Base-by-base conservation (phyloP, 2,113 vertebrate genomes). In the Rhabdomys dilectus region DNA sequence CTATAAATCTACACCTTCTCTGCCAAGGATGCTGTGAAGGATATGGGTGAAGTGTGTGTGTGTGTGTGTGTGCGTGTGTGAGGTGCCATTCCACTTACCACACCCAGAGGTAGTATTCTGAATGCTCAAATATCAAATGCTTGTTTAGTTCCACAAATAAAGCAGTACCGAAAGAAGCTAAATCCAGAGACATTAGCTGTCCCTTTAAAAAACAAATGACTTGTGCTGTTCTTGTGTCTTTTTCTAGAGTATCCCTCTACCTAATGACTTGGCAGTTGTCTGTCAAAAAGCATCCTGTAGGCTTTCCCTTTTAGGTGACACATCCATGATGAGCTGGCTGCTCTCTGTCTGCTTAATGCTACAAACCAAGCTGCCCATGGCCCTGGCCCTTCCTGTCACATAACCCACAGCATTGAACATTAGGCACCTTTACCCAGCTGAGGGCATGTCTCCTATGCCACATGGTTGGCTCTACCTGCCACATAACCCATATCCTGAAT, bases 101-200 rank as follows among this genome's bases (percentile, higher is more conserved):
- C 15, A 72, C 53, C 56, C 62, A 75, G 68, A 76, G 86, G 62
- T 39, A 86, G 24, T 31, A 81, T 51, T 36, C 7, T 31, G 58
- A 94, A 81, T 92, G n/a, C 45, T 91, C 13, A 73, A 51, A 53
- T 92, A 88, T 31, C 64, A 53, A 62, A 68, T 93, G 89, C 53
- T 84, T 73, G 19, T 73, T 95, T 86, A 70, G 17, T 53, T 93
- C 39, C 31, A 88, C 53, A 62, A 72, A 77, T 75, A 68, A 80
- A 94, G 91, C 66, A 89, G 70, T 36, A 45, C 8, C 53, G 53
- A 39, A 66, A 70, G 64, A 84, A 77, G 31, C 42, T 80, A 45
- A 39, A 7, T 29, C 34, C 24, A 36, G 42, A 88, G 66, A 81
- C 22, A 21, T 42, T 39, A 31, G 15, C 78, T 9, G 5, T 3